Evolutionary conservation across 2,888 invertebrate genomes (phyloP), one percentile per base, ranked within the genome.

Genomic region (Carabus problematicus): DNA sequence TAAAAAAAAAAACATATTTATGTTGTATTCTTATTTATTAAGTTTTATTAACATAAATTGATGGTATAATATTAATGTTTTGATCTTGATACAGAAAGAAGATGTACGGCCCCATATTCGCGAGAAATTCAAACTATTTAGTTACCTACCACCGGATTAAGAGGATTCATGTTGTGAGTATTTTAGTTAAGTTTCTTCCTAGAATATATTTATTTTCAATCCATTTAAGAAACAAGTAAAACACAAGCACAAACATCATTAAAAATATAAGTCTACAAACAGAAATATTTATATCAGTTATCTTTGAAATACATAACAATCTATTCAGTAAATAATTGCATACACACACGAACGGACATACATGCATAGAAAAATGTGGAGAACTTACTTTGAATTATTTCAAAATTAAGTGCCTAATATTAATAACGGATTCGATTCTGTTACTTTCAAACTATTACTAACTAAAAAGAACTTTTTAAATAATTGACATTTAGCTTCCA

Each of bases 31-130:
- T n/a, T n/a, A n/a, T n/a, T n/a, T n/a, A n/a, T n/a, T n/a, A n/a
- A n/a, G n/a, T n/a, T n/a, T n/a, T n/a, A n/a, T 43, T 16, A 11
- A 3, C 16, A 47, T 47, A 47, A 14, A 52, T 39, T 12, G 9
- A n/a, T 45, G 41, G 70, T 64, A 55, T 63, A 45, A 47, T 64
- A 55, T 47, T 70, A 59, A 70, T 49, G 58, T 49, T 70, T 68
- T 73, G 73, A 64, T 72, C 73, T 72, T 76, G 75, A 86, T 85
- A 62, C 85, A 94, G 93, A 92, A 92, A 79, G 93, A 93, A 80
- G 97, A 97, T 81, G 97, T 97, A 0, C 87, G 97, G 72, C 96
- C 96, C 1, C 92, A 92, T 82, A 95, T 97, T 75, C 86, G 95
- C 70, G 93, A 95, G 76, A 92, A 93, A 78, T 97, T 92, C 84